Base-by-base conservation (phyloP, 2,797 vertebrate species). In the Bradypodion pumilum region DNA sequence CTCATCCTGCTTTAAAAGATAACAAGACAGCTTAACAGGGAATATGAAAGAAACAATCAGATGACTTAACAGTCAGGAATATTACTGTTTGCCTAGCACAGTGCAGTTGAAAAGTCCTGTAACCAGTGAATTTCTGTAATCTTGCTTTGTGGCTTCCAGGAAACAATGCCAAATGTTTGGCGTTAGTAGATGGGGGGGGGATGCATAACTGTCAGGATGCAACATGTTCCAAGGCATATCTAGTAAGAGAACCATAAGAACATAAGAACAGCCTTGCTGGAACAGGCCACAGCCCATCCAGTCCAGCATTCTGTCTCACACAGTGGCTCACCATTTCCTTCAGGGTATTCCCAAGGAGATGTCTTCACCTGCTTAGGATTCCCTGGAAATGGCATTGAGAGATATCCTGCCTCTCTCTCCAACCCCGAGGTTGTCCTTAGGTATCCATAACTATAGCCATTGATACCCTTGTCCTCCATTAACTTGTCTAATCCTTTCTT, bases 71-170 rank as follows among this genome's bases (percentile, higher is more conserved):
- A 93, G 88, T 88, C 85, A 86, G 91, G 95, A 95, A 95, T 94
- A 93, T 84, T 87, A 92, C 89, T 94, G 89, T 91, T 94, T 95
- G 94, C 94, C 92, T 91, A 93, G 90, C 89, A 85, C 86, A 84
- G 74, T 44, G 5, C 4, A 56, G 52, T 19, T 40, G 19, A 2
- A 29, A 19, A 29, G 52, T 56, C 21, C 78, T 86, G 86, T 87
- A 90, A 92, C 92, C 93, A 92, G 87, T 85, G 88, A 88, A 86
- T 91, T n/a, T 90, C 49, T 59, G 37, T 44, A 44, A 91, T 90
- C 87, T 92, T 32, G 32, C 88, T 90, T 69, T 65, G 90, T 21
- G 7, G 90, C 35, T 75, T 27, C 74, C 80, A 65, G 74, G 85
- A 77, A 84, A 91, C 59, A 12, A 82, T 32, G 62, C 8, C 44